A percentile compares a stretch with the other conserved stretches of the same genome.
Conservation (phyloP, 2,888 invertebrate species). For the Dysmachus trigonus region DNA sequence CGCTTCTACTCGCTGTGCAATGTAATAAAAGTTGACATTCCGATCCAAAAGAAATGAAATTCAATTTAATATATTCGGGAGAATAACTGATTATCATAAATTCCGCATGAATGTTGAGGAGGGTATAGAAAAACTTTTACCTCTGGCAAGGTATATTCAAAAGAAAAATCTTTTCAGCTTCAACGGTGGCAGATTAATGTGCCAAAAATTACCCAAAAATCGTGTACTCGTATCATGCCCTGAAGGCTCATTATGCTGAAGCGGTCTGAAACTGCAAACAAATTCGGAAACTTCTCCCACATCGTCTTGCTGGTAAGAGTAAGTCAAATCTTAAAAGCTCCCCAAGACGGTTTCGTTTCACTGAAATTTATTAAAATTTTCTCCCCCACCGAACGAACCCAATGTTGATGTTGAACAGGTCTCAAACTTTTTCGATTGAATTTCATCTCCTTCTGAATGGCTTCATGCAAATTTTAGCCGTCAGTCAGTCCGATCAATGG, state of each 20-base stretch:
- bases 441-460: neutral
- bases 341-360: neutral
- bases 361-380: neutral
- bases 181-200: neutral
- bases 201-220: neutral
- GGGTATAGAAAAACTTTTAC: neutral
- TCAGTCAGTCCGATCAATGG: neutral
- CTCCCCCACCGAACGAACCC: neutral
- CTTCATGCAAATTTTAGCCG: neutral
- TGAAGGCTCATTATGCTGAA: neutral
- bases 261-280: neutral
- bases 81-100: neutral
- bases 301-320: neutral
- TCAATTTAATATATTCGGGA: neutral
- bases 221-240: neutral
- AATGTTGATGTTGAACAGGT: neutral
- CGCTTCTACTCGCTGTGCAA: neutral
- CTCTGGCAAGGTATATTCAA: neutral
- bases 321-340: neutral
- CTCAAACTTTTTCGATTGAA: slow-evolving; percentile 3
- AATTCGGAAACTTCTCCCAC: neutral
- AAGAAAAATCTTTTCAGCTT: neutral
- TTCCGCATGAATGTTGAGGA: neutral
- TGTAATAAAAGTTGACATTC: neutral
- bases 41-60: neutral